Evolutionary conservation across 2,888 invertebrate species (phyloP).

Genomic region (Latrodectus hesperus): DNA sequence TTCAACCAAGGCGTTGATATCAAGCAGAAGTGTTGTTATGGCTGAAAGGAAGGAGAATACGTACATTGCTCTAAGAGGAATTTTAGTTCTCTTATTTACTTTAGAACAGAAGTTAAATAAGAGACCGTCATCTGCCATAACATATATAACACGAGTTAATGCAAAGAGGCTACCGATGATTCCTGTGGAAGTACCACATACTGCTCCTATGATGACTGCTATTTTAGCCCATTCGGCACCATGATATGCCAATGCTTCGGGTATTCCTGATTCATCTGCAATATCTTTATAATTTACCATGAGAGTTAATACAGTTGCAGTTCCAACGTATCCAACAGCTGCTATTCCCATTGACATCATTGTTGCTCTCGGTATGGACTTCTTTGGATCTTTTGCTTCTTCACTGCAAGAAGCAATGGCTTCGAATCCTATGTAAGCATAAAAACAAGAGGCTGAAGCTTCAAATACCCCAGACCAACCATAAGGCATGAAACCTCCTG

Average conservation of each 20-base stretch:
- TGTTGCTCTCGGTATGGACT: constrained; percentile 88
- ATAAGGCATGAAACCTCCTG: constrained; percentile 85
- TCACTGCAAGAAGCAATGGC: constrained; percentile 92
- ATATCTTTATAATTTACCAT: constrained; percentile 83
- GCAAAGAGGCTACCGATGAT: constrained; percentile 89
- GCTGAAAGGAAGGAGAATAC: constrained; percentile 86
- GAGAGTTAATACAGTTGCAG: constrained; percentile 86
- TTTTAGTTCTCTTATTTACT: constrained; percentile 74
- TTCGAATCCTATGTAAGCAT: constrained; percentile 93
- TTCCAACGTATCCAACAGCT: constrained; percentile 84
- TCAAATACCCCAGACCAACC: constrained; percentile 86
- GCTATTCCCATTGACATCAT: constrained; percentile 87
- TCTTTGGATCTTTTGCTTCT: constrained; percentile 80
- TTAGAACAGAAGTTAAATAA: constrained; percentile 80
- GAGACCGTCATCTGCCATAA: constrained; percentile 92
- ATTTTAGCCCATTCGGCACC: constrained; percentile 90
- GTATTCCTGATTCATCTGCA: constrained; percentile 84
- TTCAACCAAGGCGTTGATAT: constrained; percentile 91
- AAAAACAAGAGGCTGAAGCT: constrained; percentile 88
- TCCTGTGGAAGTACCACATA: constrained; percentile 92
- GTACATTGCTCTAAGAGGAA: constrained; percentile 84
- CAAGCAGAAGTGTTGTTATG: constrained; percentile 87
- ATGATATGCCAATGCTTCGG: constrained; percentile 86
- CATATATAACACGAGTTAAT: constrained; percentile 88
- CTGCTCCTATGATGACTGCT: constrained; percentile 87